Evolutionary conservation across 2,113 vertebrate genomes (phyloP), one percentile per base, ranked within the genome.

Genomic region (Podarcis muralis): DNA sequence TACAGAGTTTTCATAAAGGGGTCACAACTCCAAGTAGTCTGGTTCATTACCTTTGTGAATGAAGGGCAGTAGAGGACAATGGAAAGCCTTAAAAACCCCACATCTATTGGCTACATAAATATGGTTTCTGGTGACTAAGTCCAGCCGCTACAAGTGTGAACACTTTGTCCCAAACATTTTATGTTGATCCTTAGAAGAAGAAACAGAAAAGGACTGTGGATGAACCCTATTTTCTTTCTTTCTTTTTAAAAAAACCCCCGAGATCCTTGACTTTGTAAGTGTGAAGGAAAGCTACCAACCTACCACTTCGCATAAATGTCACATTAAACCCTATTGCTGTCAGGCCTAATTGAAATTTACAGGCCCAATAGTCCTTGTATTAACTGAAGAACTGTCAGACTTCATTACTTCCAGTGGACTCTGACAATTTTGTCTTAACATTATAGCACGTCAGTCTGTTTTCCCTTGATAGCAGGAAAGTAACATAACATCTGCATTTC

Each of bases 381-480:
- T 94, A 95, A 92, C 86, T 77, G 90, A 90, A 84, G 87, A 96
- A 90, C 87, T 93, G 85, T 88, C 93, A 94, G 90, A 22, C 83
- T 90, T 92, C 18, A 1, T 95, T 96, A 96, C 90, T 90, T 94
- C 93, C 91, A 93, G 78, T 48, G 43, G 69, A 48, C 35, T 90
- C 90, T 92, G 94, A 95, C 72, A 84, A 90, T 53, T 85, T 81
- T 90, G 83, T 94, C 92, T 93, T 65, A 94, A 89, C 74, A 48
- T 94, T 88, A 93, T 37, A 72, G 92, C 94, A 91, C 90, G 91
- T 92, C 95, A 95, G 89, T 93, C 93, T 92, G 91, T 93, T 94
- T 94, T 93, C 91, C 85, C 85, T 68, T 90, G 81, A 92, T 94
- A 87, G 91, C 87, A 94, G 90, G 90, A 89, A 95, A 95, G 90